Evolutionary conservation across 1,140 invertebrate species (phyloP).

Genomic region (Drosophila serrata): DNA sequence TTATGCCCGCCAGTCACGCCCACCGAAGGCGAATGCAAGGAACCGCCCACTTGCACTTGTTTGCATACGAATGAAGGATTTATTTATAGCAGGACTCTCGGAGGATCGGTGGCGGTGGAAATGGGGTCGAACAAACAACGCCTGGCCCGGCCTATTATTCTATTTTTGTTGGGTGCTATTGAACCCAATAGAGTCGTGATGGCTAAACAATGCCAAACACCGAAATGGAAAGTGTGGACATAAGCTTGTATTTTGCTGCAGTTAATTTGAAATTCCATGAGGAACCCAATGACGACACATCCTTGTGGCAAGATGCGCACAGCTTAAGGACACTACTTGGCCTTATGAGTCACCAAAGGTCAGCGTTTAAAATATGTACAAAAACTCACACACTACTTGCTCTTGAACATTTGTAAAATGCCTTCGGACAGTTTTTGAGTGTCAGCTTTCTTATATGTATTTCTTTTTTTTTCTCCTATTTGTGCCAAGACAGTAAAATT

Average conservation of each 20-base stretch:
- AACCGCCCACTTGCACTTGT: conserved; percentile 60
- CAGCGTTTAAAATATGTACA: conserved; percentile 44
- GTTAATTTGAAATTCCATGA: conserved; percentile 66
- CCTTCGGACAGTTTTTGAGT: conserved; percentile 42
- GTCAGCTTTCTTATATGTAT: conserved; percentile 17
- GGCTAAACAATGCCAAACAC: conserved; percentile 35
- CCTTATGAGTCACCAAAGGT: conserved; percentile 57
- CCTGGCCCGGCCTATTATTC: conserved; percentile 64
- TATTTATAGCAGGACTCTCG: conserved; percentile 60
- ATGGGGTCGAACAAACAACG: conserved; percentile 33
- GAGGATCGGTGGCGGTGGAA: background rate
- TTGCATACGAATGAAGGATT: conserved; percentile 71
- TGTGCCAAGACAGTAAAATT: conserved; percentile 54
- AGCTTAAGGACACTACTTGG: conserved; percentile 47
- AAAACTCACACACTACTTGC: conserved; percentile 45
- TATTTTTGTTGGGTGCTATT: conserved; percentile 77
- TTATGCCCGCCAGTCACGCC: conserved; percentile 47
- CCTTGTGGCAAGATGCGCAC: conserved; percentile 46
- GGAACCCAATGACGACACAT: conserved; percentile 45
- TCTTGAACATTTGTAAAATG: conserved; percentile 71
- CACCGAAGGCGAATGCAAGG: conserved; percentile 31
- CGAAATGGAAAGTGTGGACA: conserved; percentile 52
- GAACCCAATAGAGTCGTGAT: conserved; percentile 66
- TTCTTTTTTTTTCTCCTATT: conserved; percentile 5
- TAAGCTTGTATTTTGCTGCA: conserved; percentile 28